These are phyloP conservation scores for Vollenhovia emeryi DNA, from an alignment of 1,140 invertebrate species.

Conservation along the genomic window DNA sequence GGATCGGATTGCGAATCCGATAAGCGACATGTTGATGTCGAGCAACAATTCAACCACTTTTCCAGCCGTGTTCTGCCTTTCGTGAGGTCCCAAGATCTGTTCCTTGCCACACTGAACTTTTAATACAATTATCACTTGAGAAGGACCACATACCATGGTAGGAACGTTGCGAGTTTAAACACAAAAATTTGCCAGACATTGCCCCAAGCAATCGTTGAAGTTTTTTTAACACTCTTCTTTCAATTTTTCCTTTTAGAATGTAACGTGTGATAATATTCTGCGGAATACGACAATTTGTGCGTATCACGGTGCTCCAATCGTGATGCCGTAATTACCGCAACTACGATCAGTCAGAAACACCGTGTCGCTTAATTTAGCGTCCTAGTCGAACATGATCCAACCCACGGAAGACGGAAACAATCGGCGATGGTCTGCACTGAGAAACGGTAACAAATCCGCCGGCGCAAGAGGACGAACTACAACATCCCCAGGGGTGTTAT, in stretches of 20 bases:
- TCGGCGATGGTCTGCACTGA: neutral
- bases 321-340: neutral
- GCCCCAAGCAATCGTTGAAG: too few relatives aligned
- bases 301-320: neutral
- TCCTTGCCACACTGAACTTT: too few relatives aligned
- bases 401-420: neutral
- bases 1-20: neutral
- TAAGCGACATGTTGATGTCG: neutral
- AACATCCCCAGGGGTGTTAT: constrained; percentile 16
- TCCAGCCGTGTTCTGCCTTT: too few relatives aligned
- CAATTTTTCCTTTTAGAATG: neutral
- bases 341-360: neutral
- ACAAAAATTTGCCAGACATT: too few relatives aligned
- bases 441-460: neutral
- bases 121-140: too few relatives aligned
- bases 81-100: too few relatives aligned
- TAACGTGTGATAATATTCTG: neutral
- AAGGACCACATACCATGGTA: too few relatives aligned
- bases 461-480: constrained; percentile 38
- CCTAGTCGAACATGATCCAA: neutral
- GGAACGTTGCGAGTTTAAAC: too few relatives aligned
- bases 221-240: neutral
- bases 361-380: neutral
- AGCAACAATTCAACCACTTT: neutral
- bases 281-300: neutral